Evolutionary conservation across 1,140 invertebrate genomes (phyloP).

Genomic region (Chironomus striatipennis): DNA sequence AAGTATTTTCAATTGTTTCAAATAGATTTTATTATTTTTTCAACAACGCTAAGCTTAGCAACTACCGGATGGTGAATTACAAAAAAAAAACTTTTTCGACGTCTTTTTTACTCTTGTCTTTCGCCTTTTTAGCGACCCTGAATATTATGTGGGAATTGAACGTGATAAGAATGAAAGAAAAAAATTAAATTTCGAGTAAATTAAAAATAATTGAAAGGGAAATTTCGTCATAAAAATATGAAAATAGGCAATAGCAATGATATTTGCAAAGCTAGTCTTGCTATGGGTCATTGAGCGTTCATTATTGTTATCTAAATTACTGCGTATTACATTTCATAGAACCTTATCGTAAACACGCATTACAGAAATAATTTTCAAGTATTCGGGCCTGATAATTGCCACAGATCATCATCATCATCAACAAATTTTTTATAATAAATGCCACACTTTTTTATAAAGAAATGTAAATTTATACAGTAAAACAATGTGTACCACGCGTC

Average conservation of each 20-base stretch:
- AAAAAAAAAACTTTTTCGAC: not conserved
- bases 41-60: too few species aligned
- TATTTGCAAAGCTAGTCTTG: not conserved
- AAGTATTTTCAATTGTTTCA: slow-evolving; percentile 6
- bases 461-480: slow-evolving; percentile 3
- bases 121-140: not conserved
- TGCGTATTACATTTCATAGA: too few species aligned
- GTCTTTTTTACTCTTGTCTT: too few species aligned
- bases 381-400: too few species aligned
- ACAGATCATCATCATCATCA: too few species aligned
- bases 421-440: too few species aligned
- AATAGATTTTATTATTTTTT: not conserved
- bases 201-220: not conserved
- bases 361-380: too few species aligned
- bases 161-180: not conserved
- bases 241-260: not conserved
- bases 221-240: not conserved
- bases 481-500: not conserved
- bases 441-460: not conserved
- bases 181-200: not conserved
- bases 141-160: not conserved
- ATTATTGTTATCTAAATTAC: not conserved
- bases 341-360: too few species aligned
- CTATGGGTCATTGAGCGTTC: not conserved
- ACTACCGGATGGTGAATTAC: not conserved